A percentile compares a stretch with the other conserved stretches of the same genome.
These are phyloP conservation scores for Drosophila asahinai DNA, from an alignment of 1,140 invertebrate species.

Conservation along the genomic window DNA sequence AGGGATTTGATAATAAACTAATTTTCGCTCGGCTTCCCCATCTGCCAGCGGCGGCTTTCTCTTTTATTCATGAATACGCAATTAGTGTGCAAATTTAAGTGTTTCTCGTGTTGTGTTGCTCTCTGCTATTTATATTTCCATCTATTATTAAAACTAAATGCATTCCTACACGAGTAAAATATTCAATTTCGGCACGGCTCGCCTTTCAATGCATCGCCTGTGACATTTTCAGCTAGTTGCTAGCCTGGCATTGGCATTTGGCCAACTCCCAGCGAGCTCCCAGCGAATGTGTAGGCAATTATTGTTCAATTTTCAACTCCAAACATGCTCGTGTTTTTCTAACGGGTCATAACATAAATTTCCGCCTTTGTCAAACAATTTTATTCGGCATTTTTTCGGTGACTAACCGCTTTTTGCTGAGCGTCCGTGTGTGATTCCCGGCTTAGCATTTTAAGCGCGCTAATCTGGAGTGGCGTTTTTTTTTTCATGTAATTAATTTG, in stretches of 20 bases:
- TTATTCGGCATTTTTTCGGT: constrained; percentile 4
- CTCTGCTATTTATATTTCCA: constrained; percentile 50
- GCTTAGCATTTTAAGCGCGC: neutral
- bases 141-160: constrained; percentile 76
- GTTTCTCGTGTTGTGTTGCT: constrained; percentile 43
- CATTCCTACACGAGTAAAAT: constrained; percentile 49
- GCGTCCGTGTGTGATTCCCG: neutral
- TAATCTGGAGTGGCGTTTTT: constrained; percentile 11
- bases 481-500: constrained; percentile 25
- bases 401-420: neutral
- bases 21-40: constrained; percentile 50
- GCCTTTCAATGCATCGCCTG: constrained; percentile 25
- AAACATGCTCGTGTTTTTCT: constrained; percentile 40
- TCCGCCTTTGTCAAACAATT: constrained; percentile 18
- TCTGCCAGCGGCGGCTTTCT: constrained; percentile 33
- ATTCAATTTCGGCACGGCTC: constrained; percentile 61
- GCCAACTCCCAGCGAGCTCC: constrained; percentile 51
- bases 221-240: constrained; percentile 16
- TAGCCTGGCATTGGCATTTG: constrained; percentile 35
- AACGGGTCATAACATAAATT: constrained; percentile 31
- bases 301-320: constrained; percentile 44
- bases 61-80: constrained; percentile 81
- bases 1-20: constrained; percentile 80
- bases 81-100: constrained; percentile 79
- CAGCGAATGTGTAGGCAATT: constrained; percentile 46